Conservation (phyloP, 2,888 invertebrate genomes). For the Yponomeuta malinellus region DNA sequence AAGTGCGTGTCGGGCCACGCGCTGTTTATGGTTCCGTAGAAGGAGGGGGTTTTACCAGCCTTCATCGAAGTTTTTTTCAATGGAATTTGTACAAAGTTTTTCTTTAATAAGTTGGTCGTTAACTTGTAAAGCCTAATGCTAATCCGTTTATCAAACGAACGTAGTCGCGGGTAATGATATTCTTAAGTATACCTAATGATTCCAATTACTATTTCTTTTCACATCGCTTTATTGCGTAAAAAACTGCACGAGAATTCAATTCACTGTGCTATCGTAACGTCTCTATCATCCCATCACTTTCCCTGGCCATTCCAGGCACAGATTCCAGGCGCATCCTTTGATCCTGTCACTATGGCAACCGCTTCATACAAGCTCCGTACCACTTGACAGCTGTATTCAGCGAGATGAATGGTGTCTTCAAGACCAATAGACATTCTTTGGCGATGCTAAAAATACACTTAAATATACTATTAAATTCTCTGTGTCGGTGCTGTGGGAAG, state of each 20-base stretch:
- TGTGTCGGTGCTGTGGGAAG: neutral
- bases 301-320: conserved; percentile 2
- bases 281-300: neutral
- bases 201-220: neutral
- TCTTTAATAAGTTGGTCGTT: too few species aligned
- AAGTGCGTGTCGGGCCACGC: too few species aligned
- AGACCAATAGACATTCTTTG: neutral
- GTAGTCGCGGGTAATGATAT: too few species aligned
- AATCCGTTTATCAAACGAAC: too few species aligned
- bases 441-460: conserved; percentile 8
- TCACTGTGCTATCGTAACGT: neutral
- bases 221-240: neutral
- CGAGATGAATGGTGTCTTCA: conserved; percentile 53
- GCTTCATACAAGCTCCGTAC: neutral
- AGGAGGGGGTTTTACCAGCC: too few species aligned
- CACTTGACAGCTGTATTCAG: conserved; percentile 41
- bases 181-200: too few species aligned
- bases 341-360: conserved; percentile 4
- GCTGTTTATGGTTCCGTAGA: too few species aligned
- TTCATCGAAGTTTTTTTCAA: too few species aligned
- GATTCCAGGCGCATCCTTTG: conserved; percentile 6
- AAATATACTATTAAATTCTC: neutral
- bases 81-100: too few species aligned
- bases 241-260: neutral
- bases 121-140: too few species aligned